Base-by-base conservation (phyloP, 2,888 invertebrate genomes). In the Torymus texanus region DNA sequence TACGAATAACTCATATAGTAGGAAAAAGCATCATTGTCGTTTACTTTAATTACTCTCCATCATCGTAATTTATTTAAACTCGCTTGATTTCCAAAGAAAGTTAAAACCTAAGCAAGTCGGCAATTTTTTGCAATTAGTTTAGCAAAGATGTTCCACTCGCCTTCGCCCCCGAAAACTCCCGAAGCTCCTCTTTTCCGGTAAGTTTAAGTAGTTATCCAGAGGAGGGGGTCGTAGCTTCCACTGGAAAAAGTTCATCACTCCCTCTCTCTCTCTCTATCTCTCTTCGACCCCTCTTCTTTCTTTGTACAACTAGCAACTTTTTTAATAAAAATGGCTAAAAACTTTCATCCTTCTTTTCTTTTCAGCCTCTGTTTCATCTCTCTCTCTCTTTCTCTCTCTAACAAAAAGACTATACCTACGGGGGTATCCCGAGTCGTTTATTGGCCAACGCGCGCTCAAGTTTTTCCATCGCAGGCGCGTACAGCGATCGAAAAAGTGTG, bases 251-350 rank as follows among this genome's bases (percentile, higher is more conserved):
- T 71, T 71, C 77, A 71, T 71, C 65, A 29, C 65, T 58, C 62
- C 11, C 53, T 29, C 29, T 29, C 29, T 29, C 29, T 29, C 29
- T 29, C 29, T 29, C 4, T 29, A 1, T 29, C 29, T 29, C 29
- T 41, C 8, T 8, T 8, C 41, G 8, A 41, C 41, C 41, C 41
- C 41, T 41, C 41, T 41, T 41, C 41, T 8, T 41, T 41, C 53
- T 67, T 13, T 58, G 58, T 66, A 16, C 59, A 13, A 75, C 66
- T 21, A 14, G 63, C 29, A 77, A 77, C 63, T 77, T 77, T 66
- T 78, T 72, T 72, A 78, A 78, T 78, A 78, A 66, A 78, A 78
- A 72, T 66, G 24, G 50, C 41, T 58, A 53, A 71, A 65, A 77
- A 71, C 56, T 58, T 71, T 59, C 21, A 11, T 18, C 21, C 59